Percentiles rank a stretch among this genome's conserved stretches.
Conservation (phyloP, 2,888 invertebrate genomes). For the Lycophotia porphyrea region DNA sequence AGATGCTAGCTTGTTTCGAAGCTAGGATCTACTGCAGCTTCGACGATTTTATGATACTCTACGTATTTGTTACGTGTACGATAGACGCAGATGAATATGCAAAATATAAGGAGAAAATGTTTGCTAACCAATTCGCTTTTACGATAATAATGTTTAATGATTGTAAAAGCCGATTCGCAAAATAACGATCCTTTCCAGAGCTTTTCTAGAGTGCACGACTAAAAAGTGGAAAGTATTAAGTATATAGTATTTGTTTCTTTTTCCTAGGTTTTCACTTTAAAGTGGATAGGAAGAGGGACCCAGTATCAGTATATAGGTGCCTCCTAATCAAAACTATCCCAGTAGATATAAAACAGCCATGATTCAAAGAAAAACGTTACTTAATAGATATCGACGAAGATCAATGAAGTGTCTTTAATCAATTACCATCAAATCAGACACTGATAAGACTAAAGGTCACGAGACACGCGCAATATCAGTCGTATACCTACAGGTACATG, state of each 20-base stretch:
- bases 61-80: not conserved
- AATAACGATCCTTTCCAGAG: not conserved
- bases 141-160: not conserved
- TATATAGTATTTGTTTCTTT: too few relatives aligned
- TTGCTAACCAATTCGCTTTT: not conserved
- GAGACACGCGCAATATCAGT: slow-evolving; percentile 68
- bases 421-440: slow-evolving; percentile 54
- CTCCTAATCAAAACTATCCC: not conserved
- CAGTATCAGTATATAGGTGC: not conserved
- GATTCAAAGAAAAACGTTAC: slow-evolving; percentile 19
- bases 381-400: slow-evolving; percentile 22
- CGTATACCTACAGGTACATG: slow-evolving; percentile 57
- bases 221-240: too few relatives aligned
- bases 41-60: not conserved
- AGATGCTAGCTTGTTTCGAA: not conserved
- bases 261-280: not conserved
- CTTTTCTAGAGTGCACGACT: not conserved
- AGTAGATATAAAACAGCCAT: slow-evolving; percentile 8
- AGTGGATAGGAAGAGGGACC: not conserved
- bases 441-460: slow-evolving; percentile 70
- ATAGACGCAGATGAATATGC: not conserved
- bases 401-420: slow-evolving; percentile 44
- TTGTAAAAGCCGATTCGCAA: not conserved
- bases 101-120: not conserved
- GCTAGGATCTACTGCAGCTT: not conserved